Evolutionary conservation across 2,113 vertebrate species (phyloP), one percentile per base, ranked within the genome.

Genomic region (Otocyon megalotis): DNA sequence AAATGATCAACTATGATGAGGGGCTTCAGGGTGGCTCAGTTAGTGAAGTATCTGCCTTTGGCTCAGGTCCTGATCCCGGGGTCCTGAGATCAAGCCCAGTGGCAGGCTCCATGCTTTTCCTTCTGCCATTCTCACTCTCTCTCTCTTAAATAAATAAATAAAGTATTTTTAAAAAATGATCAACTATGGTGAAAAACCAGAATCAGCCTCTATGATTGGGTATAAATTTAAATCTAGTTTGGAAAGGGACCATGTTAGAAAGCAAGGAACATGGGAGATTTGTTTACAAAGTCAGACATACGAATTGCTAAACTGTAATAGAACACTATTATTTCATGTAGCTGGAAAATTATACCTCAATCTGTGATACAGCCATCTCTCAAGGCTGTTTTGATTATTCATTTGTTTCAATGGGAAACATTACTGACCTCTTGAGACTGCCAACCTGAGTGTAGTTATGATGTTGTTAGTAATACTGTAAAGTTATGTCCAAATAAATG

Each of bases 361-460:
- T 37, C 15, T 26, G 37, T 80, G 80, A 80, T 93, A 92, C 43
- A 83, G 62, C 7, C 30, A 14, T 82, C 17, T 12, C 37, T 86
- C 30, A 60, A 88, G 2, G 60, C 13, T 84, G 7, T 35, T 63
- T 84, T 63, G 50, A 28, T 91, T 20, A 32, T 32, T 80, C 54
- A 3, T n/a, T 65, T 77, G n/a, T 95, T 87, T 97, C 30, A 76
- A 1, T 94, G 79, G 96, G 43, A 96, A 76, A 26, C 71, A 76
- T 28, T 30, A 20, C 13, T 77, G 89, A 85, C 8, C 2, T 71
- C 65, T 32, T 58, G 26, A 96, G 30, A 86, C 56, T 28, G 19
- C 37, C 72, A 43, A 12, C 26, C 12, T 90, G 62, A 62, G 8
- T 65, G 14, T 48, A 50, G 56, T 95, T 71, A 17, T n/a, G 35